Conservation (phyloP, 2,888 invertebrate species). For the Aricia artaxerxes region DNA sequence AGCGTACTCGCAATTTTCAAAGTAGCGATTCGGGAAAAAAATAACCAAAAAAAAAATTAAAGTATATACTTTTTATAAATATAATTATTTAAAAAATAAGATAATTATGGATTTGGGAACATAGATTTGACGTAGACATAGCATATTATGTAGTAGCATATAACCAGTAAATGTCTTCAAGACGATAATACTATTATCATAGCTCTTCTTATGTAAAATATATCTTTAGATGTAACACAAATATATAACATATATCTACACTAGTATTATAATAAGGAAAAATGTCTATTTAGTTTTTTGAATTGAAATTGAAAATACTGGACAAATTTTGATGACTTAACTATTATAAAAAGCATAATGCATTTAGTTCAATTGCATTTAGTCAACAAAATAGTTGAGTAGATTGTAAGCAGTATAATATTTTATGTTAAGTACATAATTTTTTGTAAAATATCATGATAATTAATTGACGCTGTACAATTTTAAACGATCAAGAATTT, state of each 20-base stretch:
- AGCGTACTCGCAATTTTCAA: not conserved
- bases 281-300: not conserved
- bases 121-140: constrained; percentile 22
- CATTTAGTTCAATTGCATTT: too few species aligned
- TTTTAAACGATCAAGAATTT: not conserved
- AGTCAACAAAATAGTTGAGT: not conserved
- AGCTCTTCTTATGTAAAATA: not conserved
- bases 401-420: not conserved
- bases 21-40: not conserved
- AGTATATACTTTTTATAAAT: not conserved
- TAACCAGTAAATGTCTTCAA: constrained; percentile 20
- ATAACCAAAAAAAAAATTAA: not conserved
- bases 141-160: not conserved
- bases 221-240: constrained; percentile 19
- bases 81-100: not conserved
- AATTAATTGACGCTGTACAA: not conserved
- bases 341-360: not conserved
- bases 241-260: constrained; percentile 1
- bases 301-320: not conserved
- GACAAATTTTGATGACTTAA: not conserved
- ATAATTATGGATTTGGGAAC: constrained; percentile 30
- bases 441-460: not conserved
- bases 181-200: constrained; percentile 18
- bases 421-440: not conserved
- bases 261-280: not conserved